Evolutionary conservation across 2,113 vertebrate genomes (phyloP), one percentile per base, ranked within the genome.

Genomic region (Willisornis vidua): DNA sequence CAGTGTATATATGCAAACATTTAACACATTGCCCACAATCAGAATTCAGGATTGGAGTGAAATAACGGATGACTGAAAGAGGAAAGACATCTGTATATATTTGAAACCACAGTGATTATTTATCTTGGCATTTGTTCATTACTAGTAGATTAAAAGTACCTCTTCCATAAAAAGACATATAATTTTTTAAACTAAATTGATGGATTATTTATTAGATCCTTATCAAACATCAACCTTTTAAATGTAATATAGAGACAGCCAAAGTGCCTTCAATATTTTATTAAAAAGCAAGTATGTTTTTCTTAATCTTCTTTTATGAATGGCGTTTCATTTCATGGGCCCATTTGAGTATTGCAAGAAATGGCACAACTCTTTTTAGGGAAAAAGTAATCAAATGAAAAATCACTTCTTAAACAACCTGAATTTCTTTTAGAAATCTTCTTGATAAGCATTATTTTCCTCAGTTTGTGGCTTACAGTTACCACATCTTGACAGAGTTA

Each of bases 11-110:
- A 93, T 71, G 58, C 76, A 70, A 95, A 95, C 54, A 79, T 89
- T 92, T 83, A 94, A 9, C 77, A 93, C 66, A 72, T 91, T 87
- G 73, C 37, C 57, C 61, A 61, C 57, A 82, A 25, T 79, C 87
- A 94, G 77, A 93, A 91, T 82, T 57, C 25, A 35, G n/a, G 8
- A 23, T 62, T 85, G 58, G 54, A 89, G 54, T 71, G 51, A 14
- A 94, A 67, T 74, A 95, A 78, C 63, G 89, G 71, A 89, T 73
- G 78, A 93, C 51, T 85, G 43, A 79, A 95, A 80, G 46, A 87
- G 61, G 67, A 90, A 85, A 96, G 85, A 63, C 63, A 83, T 95
- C 71, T 67, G 91, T 90, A 91, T 83, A 90, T 48, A 67, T 95
- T 48, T 90, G 63, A 90, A 95, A 88, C 48, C 35, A 77, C 8